These are phyloP conservation scores for Artibeus jamaicensis DNA, from an alignment of 2,797 vertebrate genomes.

Conservation along the genomic window DNA sequence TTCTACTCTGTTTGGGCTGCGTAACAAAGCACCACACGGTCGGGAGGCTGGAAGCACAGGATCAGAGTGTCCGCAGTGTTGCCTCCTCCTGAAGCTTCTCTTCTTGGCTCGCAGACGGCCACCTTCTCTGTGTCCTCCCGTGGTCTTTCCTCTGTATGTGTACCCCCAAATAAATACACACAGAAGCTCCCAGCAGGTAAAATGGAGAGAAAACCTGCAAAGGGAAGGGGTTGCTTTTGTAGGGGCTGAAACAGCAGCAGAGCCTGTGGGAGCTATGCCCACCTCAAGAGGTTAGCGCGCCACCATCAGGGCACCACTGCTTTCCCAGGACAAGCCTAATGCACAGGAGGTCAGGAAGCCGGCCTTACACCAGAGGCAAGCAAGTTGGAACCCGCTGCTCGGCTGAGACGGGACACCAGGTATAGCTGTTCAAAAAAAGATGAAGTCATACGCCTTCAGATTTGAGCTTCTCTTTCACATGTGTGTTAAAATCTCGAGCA, in stretches of 20 bases:
- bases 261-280: too few relatives aligned
- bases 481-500: slow-evolving; percentile 30
- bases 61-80: too few relatives aligned
- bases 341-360: slow-evolving; percentile 1
- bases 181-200: not conserved
- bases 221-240: not conserved
- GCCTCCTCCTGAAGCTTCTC: not conserved
- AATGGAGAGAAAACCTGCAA: not conserved
- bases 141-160: not conserved
- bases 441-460: slow-evolving; percentile 15
- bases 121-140: not conserved
- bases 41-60: not conserved
- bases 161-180: not conserved
- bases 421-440: slow-evolving; percentile 60
- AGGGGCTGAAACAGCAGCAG: not conserved
- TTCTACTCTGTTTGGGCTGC: too few relatives aligned
- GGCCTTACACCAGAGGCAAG: not conserved
- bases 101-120: not conserved
- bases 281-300: not conserved
- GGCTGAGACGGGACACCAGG: slow-evolving; percentile 60
- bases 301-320: not conserved
- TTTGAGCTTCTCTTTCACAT: slow-evolving; percentile 56
- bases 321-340: slow-evolving; percentile 50
- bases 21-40: not conserved
- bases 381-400: not conserved